Base-by-base conservation (phyloP, 2,888 invertebrate genomes). In the Hofmannophila pseudospretella region DNA sequence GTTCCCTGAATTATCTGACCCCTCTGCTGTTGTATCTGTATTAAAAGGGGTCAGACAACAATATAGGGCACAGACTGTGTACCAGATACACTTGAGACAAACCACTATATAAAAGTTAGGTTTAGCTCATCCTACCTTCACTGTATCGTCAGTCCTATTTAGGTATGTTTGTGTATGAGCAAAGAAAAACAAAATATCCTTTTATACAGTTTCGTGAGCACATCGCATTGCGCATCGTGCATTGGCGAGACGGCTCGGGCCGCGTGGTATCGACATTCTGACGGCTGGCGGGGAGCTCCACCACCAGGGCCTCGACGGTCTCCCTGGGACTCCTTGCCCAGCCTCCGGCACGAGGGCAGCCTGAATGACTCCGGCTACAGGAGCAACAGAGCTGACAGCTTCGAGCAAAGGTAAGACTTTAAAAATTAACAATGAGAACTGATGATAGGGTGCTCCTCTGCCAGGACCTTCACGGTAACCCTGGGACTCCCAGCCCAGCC, bases 191-290 rank as follows among this genome's bases (percentile, higher is more conserved):
- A 20, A 5, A n/a, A n/a, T n/a, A n/a, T n/a, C n/a, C n/a, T 8
- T 23, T 10, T 27, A 27, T 11, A 30, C 66, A 88, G 88, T 59
- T 88, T 86, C 62, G 88, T 86, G 53, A 89, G 89, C 39, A 88
- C 90, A 42, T 90, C 92, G 23, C 89, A 94, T 53, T 96, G 95
- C 67, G 94, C 94, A 43, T 94, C 94, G 32, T 95, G 95, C 79
- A 94, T 95, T 75, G 95, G 95, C n/a, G 95, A 95, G 78, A 94
- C 95, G 13, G 94, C 95, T 43, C 90, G 95, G 16, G 94, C 94
- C 44, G 95, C 95, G 58, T 95, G 95, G 95, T 96, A 95, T 85
- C 92, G 95, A 9, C 95, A 95, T 78, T 95, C 95, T 26, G 95
- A 95, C 66, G 95, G 95, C 31, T 95, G 95, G 95, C 92, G 89